These are phyloP conservation scores for Ips typographus DNA, from an alignment of 1,140 invertebrate genomes.

Conservation along the genomic window DNA sequence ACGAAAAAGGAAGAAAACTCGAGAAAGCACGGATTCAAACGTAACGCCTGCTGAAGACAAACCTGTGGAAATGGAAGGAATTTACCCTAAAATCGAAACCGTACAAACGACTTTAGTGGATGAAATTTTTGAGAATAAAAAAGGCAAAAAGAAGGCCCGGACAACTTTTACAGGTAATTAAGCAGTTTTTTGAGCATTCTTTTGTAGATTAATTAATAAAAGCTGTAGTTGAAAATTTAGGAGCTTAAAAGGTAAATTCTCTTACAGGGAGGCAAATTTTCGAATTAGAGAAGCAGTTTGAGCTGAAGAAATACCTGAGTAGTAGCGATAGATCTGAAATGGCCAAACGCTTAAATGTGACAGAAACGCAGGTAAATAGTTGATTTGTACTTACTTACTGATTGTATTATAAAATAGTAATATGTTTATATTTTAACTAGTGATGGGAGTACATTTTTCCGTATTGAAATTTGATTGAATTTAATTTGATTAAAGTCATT, in stretches of 20 bases:
- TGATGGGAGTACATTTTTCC: background rate
- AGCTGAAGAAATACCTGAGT: conserved; percentile 93
- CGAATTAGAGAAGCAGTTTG: conserved; percentile 93
- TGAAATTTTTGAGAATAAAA: conserved; percentile 61
- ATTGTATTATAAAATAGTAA: background rate
- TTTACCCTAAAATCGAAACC: conserved; percentile 20
- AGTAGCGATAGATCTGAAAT: conserved; percentile 93
- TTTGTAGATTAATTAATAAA: too few species aligned
- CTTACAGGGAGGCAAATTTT: conserved; percentile 93
- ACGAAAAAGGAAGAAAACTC: conserved; percentile 50
- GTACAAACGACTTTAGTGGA: conserved; percentile 26
- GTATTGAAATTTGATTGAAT: background rate
- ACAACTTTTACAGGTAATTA: conserved; percentile 86
- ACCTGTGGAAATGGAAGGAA: conserved; percentile 7
- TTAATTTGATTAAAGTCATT: too few species aligned
- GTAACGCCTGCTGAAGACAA: conserved; percentile 13
- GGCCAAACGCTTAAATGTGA: conserved; percentile 90
- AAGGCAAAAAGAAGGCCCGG: conserved; percentile 90
- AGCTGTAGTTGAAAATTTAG: too few species aligned
- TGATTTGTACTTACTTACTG: too few species aligned
- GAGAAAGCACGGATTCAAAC: conserved; percentile 46
- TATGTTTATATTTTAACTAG: background rate
- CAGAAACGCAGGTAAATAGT: conserved; percentile 86
- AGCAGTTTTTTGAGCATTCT: too few species aligned
- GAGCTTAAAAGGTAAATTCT: background rate